A percentile compares a stretch with the other conserved stretches of the same genome.
Conservation (phyloP, 2,797 vertebrate species). For the Lithobates pipiens region DNA sequence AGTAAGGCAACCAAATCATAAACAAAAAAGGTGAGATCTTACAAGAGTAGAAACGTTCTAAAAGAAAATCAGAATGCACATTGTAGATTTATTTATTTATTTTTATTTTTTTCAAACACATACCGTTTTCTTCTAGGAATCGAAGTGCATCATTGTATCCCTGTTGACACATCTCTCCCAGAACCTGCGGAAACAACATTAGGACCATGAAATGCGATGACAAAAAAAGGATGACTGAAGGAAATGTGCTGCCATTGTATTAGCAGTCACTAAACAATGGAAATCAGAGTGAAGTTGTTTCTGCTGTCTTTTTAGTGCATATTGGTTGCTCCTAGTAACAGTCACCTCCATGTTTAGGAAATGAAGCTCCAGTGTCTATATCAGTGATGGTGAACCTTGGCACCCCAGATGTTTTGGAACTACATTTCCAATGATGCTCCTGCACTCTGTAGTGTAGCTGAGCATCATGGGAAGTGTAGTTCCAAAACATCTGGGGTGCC, state of each 20-base stretch:
- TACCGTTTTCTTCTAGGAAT: constrained; percentile 89
- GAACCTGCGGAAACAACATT: constrained; percentile 74
- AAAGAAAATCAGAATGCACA: background rate
- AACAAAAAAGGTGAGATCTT: background rate
- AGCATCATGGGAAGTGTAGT: too few species aligned
- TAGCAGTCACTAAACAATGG: background rate
- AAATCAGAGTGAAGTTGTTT: background rate
- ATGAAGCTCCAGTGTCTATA: background rate
- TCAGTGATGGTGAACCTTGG: too few species aligned
- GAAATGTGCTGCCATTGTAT: background rate
- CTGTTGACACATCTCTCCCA: constrained; percentile 88
- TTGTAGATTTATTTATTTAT: too few species aligned
- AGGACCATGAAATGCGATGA: background rate
- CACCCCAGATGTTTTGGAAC: too few species aligned
- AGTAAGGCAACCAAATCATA: too few species aligned
- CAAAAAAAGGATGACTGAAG: background rate
- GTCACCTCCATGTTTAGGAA: background rate
- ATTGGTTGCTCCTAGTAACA: background rate
- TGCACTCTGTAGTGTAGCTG: too few species aligned
- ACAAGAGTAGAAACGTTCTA: background rate
- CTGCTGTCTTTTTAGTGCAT: too few species aligned
- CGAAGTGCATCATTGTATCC: constrained; percentile 89
- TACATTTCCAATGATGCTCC: too few species aligned
- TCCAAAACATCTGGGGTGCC: too few species aligned
- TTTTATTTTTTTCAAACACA: constrained; percentile 61